Evolutionary conservation across 2,113 vertebrate genomes (phyloP).

Genomic region (Plecturocebus donacophilus): DNA sequence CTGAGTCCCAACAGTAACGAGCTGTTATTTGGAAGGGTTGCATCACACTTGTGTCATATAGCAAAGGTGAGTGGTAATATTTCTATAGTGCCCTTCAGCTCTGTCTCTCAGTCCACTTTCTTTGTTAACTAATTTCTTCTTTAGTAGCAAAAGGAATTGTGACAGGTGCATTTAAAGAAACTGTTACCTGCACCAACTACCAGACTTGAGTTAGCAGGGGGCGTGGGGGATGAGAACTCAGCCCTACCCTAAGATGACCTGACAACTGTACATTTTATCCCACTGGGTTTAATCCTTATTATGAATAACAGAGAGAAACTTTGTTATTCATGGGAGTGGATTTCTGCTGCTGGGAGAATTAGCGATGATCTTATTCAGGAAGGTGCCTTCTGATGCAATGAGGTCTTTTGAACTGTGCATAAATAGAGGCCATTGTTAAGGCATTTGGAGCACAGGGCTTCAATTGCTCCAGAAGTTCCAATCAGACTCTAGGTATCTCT

Average conservation of each 20-base stretch:
- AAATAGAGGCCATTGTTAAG: conserved; percentile 65
- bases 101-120: not conserved
- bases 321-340: conserved; percentile 55
- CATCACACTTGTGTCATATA: not conserved
- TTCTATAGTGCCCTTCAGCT: not conserved
- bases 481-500: not conserved
- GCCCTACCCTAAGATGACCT: not conserved
- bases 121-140: conserved; percentile 19
- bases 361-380: not conserved
- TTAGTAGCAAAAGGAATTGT: not conserved
- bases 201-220: not conserved
- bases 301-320: conserved; percentile 56
- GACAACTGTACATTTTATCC: conserved; percentile 33
- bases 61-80: no score
- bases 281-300: conserved; percentile 63
- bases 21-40: not conserved
- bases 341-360: conserved; percentile 64
- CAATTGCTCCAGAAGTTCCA: conserved; percentile 30
- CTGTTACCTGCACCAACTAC: not conserved
- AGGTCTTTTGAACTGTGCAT: conserved; percentile 48
- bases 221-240: not conserved
- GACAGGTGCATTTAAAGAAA: not conserved
- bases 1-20: not conserved
- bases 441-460: conserved; percentile 26
- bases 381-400: conserved; percentile 64